Evolutionary conservation across 2,888 invertebrate genomes (phyloP).

Genomic region (Athalia rosae): DNA sequence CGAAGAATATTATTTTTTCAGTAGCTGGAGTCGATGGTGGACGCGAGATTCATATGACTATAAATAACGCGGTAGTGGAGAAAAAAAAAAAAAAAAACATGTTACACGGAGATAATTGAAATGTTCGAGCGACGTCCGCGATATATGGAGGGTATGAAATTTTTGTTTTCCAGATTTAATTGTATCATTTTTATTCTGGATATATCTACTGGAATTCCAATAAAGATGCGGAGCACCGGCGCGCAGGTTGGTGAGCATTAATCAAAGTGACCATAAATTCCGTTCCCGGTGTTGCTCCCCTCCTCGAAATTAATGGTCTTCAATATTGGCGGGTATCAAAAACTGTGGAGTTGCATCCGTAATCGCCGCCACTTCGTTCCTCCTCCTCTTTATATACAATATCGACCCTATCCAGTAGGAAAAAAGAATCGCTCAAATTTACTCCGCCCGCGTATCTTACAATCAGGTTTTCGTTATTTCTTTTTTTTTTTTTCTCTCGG

Average conservation of each 20-base stretch:
- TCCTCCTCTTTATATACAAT: neutral
- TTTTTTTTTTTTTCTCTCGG: neutral
- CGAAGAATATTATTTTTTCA: neutral
- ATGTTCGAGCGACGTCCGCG: too few species aligned
- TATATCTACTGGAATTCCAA: conserved; percentile 14
- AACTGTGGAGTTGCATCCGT: conserved; percentile 10
- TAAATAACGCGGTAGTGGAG: too few species aligned
- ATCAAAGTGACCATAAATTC: conserved; percentile 19
- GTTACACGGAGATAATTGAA: too few species aligned
- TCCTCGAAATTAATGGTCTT: conserved; percentile 12
- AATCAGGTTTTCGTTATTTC: too few species aligned
- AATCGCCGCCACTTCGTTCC: neutral
- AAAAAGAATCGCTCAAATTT: neutral
- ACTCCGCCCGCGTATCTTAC: neutral
- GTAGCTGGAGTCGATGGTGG: neutral
- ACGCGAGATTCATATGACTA: too few species aligned
- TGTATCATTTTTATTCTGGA: neutral
- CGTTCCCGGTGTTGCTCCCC: neutral
- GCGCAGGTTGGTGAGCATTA: conserved; percentile 4
- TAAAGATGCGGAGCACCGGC: conserved; percentile 8
- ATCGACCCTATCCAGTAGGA: neutral
- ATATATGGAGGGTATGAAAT: too few species aligned
- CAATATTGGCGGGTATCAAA: neutral
- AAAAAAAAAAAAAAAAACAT: too few species aligned
- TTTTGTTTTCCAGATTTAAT: neutral